These are phyloP conservation scores for Macquaria ambigua DNA, from an alignment of 2,113 vertebrate genomes.

Conservation along the genomic window DNA sequence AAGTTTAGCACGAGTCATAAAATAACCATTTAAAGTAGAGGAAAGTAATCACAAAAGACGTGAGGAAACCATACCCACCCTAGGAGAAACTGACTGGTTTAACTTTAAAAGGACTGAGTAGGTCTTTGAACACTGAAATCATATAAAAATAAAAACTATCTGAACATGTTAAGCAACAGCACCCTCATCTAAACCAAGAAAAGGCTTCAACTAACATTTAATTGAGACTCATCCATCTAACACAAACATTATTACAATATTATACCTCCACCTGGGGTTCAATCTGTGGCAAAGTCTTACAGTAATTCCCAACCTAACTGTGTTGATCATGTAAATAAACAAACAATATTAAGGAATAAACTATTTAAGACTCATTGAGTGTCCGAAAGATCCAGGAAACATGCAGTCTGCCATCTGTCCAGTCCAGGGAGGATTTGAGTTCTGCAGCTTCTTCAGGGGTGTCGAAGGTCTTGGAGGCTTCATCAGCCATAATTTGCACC, in stretches of 20 bases:
- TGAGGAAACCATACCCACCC: too few species aligned
- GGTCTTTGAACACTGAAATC: not conserved
- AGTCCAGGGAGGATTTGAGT: not conserved
- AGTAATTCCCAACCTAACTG: not conserved
- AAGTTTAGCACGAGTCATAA: not conserved
- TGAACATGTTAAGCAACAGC: not conserved
- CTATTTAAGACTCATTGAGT: not conserved
- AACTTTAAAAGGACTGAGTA: too few species aligned
- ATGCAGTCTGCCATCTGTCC: slow-evolving; percentile 24
- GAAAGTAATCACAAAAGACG: not conserved
- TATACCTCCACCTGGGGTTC: not conserved
- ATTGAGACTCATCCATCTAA: not conserved
- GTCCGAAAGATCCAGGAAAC: slow-evolving; percentile 1
- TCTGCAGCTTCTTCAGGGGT: not conserved
- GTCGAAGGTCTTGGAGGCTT: slow-evolving; percentile 25
- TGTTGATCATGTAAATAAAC: not conserved
- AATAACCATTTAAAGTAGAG: not conserved
- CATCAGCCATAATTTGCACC: slow-evolving; percentile 42
- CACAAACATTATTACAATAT: not conserved
- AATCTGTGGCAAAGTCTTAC: not conserved
- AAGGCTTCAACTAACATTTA: not conserved
- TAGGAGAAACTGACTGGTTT: not conserved
- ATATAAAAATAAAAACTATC: not conserved
- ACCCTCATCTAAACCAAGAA: not conserved
- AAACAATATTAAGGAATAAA: not conserved